Evolutionary conservation across 2,113 vertebrate genomes (phyloP), one percentile per base, ranked within the genome.

Genomic region (Syngnathus typhle): DNA sequence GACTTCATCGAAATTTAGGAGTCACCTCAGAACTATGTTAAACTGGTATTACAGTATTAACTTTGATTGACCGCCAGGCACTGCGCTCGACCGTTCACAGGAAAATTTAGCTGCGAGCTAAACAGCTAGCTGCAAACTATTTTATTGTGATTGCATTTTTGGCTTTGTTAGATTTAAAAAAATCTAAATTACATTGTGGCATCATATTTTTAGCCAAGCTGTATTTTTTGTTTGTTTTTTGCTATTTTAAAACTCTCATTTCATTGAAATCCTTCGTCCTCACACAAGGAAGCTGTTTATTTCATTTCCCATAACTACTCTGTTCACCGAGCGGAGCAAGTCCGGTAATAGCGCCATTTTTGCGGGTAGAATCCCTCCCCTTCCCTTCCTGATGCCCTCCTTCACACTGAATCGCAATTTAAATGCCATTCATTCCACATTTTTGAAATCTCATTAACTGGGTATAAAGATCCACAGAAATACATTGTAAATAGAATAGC

Each of bases 381-480:
- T 80, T 80, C 78, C 77, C 83, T 80, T 80, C 78, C 77, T 82
- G 76, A 68, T 37, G 59, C 71, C 76, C 51, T 76, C 74, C 70
- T 82, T 77, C 78, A 79, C 70, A 77, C 76, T 81, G 83, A 87
- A 87, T 79, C 82, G 78, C 79, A 75, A 86, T 88, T 85, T 88
- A 88, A 90, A 89, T 88, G 79, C 85, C 72, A 68, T 83, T 89
- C 80, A 77, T 73, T 84, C 83, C 70, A 87, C 85, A 88, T 86
- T 84, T 89, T 89, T 87, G 83, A 87, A 88, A 90, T 89, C 83
- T 88, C 82, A 87, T 89, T 90, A 88, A 88, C 83, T 80, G 65
- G 69, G 73, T 80, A 87, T 86, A 87, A 88, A 89, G 83, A 78
- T 56, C 71, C 73, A 77, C 76, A 84, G 83, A 85, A 84, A 86